Evolutionary conservation across 2,113 vertebrate genomes (phyloP).

Genomic region (Oreochromis aureus): DNA sequence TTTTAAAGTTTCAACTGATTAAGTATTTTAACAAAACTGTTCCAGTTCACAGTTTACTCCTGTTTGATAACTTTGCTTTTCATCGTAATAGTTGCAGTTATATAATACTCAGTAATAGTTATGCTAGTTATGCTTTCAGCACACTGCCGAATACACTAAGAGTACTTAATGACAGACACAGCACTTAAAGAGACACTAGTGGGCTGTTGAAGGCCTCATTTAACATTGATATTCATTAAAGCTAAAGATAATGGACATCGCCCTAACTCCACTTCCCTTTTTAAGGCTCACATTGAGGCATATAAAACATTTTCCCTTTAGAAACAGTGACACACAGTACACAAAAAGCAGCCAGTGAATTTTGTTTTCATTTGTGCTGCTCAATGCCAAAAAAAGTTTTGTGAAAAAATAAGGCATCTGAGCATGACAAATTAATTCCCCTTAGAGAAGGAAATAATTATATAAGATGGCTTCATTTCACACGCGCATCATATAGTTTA

Average conservation of each 20-base stretch:
- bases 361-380: neutral
- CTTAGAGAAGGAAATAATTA: neutral
- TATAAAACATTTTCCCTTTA: neutral
- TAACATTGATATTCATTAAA: neutral
- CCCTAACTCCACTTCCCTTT: neutral
- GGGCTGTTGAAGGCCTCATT: neutral
- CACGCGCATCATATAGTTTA: neutral
- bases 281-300: neutral
- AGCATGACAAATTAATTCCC: neutral
- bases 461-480: neutral
- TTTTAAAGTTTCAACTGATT: neutral
- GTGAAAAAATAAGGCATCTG: neutral
- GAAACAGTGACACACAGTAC: neutral
- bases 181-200: neutral
- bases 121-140: neutral
- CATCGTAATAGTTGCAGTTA: neutral
- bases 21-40: neutral
- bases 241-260: neutral
- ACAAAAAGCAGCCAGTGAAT: neutral
- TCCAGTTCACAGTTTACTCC: neutral
- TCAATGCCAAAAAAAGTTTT: neutral
- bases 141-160: neutral
- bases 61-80: neutral
- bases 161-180: neutral
- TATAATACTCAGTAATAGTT: neutral